Evolutionary conservation across 2,888 invertebrate species (phyloP).

Genomic region (Pedicia rivosa): DNA sequence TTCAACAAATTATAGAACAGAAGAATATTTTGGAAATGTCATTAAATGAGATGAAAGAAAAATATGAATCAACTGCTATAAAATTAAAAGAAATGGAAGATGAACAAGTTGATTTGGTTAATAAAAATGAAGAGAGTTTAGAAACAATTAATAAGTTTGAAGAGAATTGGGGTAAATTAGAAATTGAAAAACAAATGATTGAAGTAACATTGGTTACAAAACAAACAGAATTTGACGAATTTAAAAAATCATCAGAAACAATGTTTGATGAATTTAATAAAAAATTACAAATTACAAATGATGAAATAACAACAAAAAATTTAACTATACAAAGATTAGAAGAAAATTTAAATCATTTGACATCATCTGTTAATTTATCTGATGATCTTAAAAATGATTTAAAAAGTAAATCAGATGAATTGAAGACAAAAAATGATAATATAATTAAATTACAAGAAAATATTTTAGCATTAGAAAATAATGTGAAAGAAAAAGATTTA

Average conservation of each 20-base stretch:
- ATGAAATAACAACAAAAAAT: neutral
- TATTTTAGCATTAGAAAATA: neutral
- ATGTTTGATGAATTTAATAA: too few relatives aligned
- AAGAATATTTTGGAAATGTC: too few relatives aligned
- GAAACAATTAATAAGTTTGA: slow-evolving; percentile 1
- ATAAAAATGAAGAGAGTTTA: slow-evolving; percentile 4
- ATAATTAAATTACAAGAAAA: neutral
- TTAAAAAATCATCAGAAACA: too few relatives aligned
- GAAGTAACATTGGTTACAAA: too few relatives aligned
- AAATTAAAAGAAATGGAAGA: slow-evolving; percentile 6
- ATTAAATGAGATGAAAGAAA: too few relatives aligned
- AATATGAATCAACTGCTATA: neutral
- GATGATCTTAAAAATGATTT: slow-evolving; percentile 7
- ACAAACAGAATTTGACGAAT: too few relatives aligned
- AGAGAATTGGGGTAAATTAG: slow-evolving; percentile 1
- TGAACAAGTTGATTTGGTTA: slow-evolving; percentile 11
- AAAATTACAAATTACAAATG: neutral
- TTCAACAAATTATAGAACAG: too few relatives aligned
- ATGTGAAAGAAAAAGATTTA: neutral
- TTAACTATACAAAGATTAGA: neutral
- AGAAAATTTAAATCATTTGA: slow-evolving; percentile 5
- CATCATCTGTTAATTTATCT: slow-evolving; percentile 5
- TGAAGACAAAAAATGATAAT: slow-evolving; percentile 3
- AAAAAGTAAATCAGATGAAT: slow-evolving; percentile 4
- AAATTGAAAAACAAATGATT: too few relatives aligned